Base-by-base conservation (phyloP, 1,140 invertebrate species). In the Lerema accius region DNA sequence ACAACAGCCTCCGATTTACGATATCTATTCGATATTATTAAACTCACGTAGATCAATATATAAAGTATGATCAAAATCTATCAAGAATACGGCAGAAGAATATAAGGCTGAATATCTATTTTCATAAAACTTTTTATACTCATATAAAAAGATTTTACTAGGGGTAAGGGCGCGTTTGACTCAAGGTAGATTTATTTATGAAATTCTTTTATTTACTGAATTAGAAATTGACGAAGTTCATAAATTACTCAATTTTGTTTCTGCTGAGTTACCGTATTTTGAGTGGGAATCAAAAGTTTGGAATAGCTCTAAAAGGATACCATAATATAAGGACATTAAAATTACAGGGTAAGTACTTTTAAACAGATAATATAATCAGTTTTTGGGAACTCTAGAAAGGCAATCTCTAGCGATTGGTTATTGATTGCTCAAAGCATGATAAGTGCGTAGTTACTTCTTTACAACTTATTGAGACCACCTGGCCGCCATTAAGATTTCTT, bases 401-500 rank as follows among this genome's bases (percentile, higher is more conserved):
- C n/a, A 37, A 37, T 37, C 35, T 11, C 10, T 11, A n/a, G 32
- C 19, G 10, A n/a, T n/a, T n/a, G n/a, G n/a, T n/a, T n/a, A n/a
- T n/a, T n/a, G n/a, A n/a, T n/a, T n/a, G n/a, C n/a, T n/a, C n/a
- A 15, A 32, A 9, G n/a, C 10, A 35, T 17, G 11, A 58, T 39
- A 45, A 46, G 23, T 16, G 19, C 23, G 11, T 23, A 10, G 4
- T 17, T 11, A 9, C 26, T 35, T 13, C 16, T 59, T 59, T 19
- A 39, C 32, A 48, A 59, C 28, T 39, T 59, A 59, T 59, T 26
- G 14, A 35, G 28, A 48, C 43, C 56, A 48, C 56, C 56, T 59
- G 56, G 28, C 43, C 14, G 43, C 56, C 56, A 59, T 59, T 59
- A 59, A 59, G 56, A 59, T 59, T 59, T 42, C 56, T 59, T 59